phyloP scores from a whole-genome alignment of 1,140 invertebrate genomes.

The Calliphora vicina region DNA sequence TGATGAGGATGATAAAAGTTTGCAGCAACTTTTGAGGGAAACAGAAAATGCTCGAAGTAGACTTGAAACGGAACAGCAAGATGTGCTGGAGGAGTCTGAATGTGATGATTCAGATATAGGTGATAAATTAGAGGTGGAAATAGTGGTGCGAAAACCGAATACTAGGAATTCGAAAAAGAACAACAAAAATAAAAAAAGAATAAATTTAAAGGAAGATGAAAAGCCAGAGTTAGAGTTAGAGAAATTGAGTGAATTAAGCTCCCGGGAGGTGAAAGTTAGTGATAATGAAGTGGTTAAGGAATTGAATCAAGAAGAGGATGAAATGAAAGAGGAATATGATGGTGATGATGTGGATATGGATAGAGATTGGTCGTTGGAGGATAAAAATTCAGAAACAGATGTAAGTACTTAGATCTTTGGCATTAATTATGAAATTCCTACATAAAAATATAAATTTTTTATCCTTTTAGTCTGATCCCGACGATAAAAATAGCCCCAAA shows the following conservation, averaged over 20 bases:
- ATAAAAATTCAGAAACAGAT: conserved; percentile 33
- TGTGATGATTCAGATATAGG: background rate
- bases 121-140: conserved; percentile 24
- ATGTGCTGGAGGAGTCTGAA: background rate
- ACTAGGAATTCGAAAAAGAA: background rate
- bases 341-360: conserved; percentile 28
- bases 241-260: background rate
- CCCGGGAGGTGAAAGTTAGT: background rate
- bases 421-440: too few species aligned
- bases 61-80: background rate
- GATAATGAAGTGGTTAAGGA: background rate
- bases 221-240: background rate
- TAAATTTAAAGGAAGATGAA: background rate
- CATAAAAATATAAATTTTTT: background rate
- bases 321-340: conserved; percentile 37
- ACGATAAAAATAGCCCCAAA: conserved; percentile 38
- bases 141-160: background rate
- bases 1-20: conserved; percentile 30
- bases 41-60: background rate
- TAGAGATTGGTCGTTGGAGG: conserved; percentile 39
- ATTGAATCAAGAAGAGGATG: background rate
- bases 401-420: background rate
- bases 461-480: background rate
- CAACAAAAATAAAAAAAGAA: background rate
- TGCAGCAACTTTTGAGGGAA: background rate